Evolutionary conservation across 2,888 invertebrate species (phyloP).

Genomic region (Galerucella pusilla): DNA sequence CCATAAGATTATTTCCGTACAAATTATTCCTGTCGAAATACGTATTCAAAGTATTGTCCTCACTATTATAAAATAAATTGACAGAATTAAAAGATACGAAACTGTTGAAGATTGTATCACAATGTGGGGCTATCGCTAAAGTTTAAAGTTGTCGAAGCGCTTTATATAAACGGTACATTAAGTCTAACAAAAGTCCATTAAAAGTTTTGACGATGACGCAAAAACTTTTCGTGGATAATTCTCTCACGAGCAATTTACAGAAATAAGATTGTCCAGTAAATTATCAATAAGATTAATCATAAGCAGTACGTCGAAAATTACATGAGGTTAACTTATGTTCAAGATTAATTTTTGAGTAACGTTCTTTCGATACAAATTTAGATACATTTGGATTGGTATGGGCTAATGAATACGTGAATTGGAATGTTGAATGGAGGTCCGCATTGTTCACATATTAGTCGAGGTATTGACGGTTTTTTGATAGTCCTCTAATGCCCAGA

Average conservation of each 20-base stretch:
- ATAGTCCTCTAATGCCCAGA: too few relatives aligned
- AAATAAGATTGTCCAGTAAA: background rate
- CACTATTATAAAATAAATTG: background rate
- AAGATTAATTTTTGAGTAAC: background rate
- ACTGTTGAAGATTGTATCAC: background rate
- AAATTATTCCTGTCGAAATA: background rate
- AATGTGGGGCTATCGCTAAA: background rate
- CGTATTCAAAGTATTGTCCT: background rate
- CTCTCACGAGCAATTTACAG: background rate
- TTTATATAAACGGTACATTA: slow-evolving; percentile 4
- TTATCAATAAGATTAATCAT: background rate
- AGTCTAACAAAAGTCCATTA: slow-evolving; percentile 4
- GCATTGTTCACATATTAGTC: too few relatives aligned
- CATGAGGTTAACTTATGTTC: background rate
- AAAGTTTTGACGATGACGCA: background rate
- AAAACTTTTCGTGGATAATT: background rate
- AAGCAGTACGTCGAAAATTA: background rate
- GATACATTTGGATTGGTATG: too few relatives aligned
- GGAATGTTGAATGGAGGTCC: too few relatives aligned
- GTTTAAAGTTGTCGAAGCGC: background rate
- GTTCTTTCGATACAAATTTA: background rate
- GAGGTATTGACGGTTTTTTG: too few relatives aligned
- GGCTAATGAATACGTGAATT: too few relatives aligned
- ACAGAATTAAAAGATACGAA: background rate
- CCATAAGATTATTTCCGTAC: background rate